Percentiles rank a stretch among this genome's conserved stretches.
Evolutionary conservation across 2,113 vertebrate genomes (phyloP).

Genomic region (Grammomys dolichurus): DNA sequence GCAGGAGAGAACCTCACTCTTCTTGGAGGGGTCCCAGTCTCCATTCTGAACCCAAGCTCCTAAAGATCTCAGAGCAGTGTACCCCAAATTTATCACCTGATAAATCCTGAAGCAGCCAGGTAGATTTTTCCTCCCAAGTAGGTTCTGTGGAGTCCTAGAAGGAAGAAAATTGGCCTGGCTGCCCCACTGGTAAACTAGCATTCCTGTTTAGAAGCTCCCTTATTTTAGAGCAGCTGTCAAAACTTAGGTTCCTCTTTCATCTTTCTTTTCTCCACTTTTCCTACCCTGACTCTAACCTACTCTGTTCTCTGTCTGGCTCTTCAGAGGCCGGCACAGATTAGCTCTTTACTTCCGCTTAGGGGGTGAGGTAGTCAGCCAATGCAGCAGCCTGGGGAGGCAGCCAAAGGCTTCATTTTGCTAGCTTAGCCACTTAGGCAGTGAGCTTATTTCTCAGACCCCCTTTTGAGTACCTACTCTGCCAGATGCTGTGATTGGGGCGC

Average conservation of each 20-base stretch:
- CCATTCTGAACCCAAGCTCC: constrained; percentile 2
- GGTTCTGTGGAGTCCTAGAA: background rate
- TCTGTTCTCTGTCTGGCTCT: background rate
- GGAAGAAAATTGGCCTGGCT: background rate
- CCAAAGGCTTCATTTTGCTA: constrained; percentile 27
- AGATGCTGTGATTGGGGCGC: background rate
- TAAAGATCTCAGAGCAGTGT: constrained; percentile 44
- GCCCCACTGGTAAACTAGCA: background rate
- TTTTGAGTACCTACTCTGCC: constrained; percentile 18
- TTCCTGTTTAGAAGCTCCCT: constrained; percentile 23
- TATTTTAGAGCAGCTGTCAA: background rate
- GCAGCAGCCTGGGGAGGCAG: constrained; percentile 13
- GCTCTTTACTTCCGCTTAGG: background rate
- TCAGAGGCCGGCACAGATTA: background rate
- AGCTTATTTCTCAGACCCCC: constrained; percentile 11
- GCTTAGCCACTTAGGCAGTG: constrained; percentile 2
- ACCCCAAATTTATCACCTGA: constrained; percentile 8
- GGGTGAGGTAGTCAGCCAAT: background rate
- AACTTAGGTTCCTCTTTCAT: constrained; percentile 12
- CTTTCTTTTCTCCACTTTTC: constrained; percentile 13
- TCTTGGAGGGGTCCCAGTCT: background rate
- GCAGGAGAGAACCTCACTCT: constrained; percentile 7
- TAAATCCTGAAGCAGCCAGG: background rate
- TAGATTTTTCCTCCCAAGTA: background rate
- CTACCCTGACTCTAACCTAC: background rate